A percentile compares a stretch with the other conserved stretches of the same genome.
Evolutionary conservation across 2,888 invertebrate species (phyloP).

Genomic region (Acholoe squamosa): DNA sequence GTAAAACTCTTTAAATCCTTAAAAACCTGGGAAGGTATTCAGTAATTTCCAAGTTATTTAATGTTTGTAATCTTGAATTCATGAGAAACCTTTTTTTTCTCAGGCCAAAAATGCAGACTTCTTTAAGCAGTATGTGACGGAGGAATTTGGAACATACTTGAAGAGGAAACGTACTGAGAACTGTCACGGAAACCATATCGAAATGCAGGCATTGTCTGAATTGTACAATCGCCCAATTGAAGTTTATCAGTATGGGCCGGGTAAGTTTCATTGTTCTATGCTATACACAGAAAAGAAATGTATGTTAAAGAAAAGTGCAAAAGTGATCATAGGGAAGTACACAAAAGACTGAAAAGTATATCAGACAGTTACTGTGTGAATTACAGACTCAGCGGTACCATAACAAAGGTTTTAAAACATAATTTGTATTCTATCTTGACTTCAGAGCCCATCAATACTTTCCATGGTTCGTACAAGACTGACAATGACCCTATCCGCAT

Average conservation of each 20-base stretch:
- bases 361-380: too few species aligned
- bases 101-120: slow-evolving; percentile 93
- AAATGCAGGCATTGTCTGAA: slow-evolving; percentile 95
- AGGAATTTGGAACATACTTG: slow-evolving; percentile 93
- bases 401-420: too few species aligned
- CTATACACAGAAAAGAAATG: too few species aligned
- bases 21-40: too few species aligned
- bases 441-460: slow-evolving; percentile 93
- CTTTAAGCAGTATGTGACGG: slow-evolving; percentile 94
- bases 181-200: slow-evolving; percentile 94
- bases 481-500: slow-evolving; percentile 89
- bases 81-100: neutral
- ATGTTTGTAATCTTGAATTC: too few species aligned
- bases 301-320: too few species aligned
- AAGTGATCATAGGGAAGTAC: too few species aligned
- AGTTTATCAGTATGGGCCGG: slow-evolving; percentile 91
- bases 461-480: slow-evolving; percentile 90
- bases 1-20: too few species aligned
- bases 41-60: too few species aligned
- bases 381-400: too few species aligned
- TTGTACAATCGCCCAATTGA: slow-evolving; percentile 94
- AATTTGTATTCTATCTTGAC: slow-evolving; percentile 67
- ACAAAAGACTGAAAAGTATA: too few species aligned
- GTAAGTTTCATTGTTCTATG: slow-evolving; percentile 84
- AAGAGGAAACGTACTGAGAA: slow-evolving; percentile 90